These are phyloP conservation scores for Saccostrea cuccullata DNA, from an alignment of 1,140 invertebrate species.

Conservation along the genomic window DNA sequence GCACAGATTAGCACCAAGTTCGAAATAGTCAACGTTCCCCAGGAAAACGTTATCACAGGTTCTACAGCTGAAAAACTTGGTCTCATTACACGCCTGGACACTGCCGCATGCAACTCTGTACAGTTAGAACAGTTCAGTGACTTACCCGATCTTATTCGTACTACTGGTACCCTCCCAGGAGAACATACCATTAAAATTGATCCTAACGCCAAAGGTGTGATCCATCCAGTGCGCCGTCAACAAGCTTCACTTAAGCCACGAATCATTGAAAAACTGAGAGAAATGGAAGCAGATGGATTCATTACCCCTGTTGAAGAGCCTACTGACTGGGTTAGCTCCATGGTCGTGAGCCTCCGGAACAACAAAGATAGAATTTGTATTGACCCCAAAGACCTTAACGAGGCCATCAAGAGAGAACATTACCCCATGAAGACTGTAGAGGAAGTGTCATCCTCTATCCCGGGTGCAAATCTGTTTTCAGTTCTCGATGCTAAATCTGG, in stretches of 20 bases:
- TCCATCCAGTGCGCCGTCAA: no score
- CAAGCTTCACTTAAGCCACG: conserved; percentile 18
- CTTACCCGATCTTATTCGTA: no score
- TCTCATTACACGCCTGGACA: no score
- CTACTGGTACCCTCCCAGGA: no score
- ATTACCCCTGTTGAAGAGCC: conserved; percentile 57
- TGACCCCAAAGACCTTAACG: conserved; percentile 60
- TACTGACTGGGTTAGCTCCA: conserved; percentile 59
- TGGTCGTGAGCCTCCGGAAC: conserved; percentile 50
- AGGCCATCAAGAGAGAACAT: conserved; percentile 52
- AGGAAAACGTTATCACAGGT: no score
- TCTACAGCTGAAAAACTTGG: no score
- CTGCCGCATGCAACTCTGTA: no score
- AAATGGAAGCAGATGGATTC: conserved; percentile 54
- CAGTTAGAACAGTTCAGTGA: no score
- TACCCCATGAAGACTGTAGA: conserved; percentile 53
- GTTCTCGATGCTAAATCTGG: conserved; percentile 48
- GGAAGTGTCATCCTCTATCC: conserved; percentile 45
- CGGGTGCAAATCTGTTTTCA: conserved; percentile 53
- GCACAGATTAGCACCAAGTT: no score
- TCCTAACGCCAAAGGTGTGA: no score
- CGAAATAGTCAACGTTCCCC: no score
- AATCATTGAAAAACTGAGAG: conserved; percentile 40
- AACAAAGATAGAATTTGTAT: conserved; percentile 60
- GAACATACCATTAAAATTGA: no score